Evolutionary conservation across 2,797 vertebrate genomes (phyloP).

Genomic region (Falco berigora): DNA sequence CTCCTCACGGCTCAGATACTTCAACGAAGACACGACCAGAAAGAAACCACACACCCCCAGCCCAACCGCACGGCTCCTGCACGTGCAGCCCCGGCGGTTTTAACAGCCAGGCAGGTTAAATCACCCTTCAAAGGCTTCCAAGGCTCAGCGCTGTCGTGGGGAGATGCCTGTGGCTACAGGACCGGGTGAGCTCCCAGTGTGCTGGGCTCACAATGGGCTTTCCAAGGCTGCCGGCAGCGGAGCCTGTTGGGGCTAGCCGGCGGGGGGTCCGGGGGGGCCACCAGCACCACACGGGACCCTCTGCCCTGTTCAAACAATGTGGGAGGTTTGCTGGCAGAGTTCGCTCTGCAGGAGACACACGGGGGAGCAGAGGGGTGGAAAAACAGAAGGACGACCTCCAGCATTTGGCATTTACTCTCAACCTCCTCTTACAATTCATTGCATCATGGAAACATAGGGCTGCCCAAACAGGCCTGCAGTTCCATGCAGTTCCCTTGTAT

Average conservation of each 20-base stretch:
- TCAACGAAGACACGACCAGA: neutral
- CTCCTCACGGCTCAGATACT: neutral
- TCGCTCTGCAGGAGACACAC: neutral
- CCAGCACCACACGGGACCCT: neutral
- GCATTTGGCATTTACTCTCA: neutral
- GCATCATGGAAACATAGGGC: neutral
- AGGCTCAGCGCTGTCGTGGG: neutral
- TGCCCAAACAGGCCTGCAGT: neutral
- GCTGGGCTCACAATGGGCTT: neutral
- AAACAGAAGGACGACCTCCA: neutral
- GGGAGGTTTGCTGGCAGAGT: neutral
- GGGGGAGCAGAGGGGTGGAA: neutral
- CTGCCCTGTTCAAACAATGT: neutral
- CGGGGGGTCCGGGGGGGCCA: neutral
- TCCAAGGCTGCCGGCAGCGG: neutral
- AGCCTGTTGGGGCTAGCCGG: neutral
- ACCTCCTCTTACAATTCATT: neutral
- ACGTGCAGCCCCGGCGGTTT: neutral
- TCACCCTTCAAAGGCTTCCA: neutral
- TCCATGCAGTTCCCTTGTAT: rapidly evolving
- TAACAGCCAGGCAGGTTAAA: neutral
- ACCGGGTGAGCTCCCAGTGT: neutral
- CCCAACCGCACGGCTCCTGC: rapidly evolving
- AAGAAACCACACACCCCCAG: neutral
- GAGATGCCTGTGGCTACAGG: neutral